These are phyloP conservation scores for Epirrhoe tristata DNA, from an alignment of 2,888 invertebrate genomes.

Conservation along the genomic window DNA sequence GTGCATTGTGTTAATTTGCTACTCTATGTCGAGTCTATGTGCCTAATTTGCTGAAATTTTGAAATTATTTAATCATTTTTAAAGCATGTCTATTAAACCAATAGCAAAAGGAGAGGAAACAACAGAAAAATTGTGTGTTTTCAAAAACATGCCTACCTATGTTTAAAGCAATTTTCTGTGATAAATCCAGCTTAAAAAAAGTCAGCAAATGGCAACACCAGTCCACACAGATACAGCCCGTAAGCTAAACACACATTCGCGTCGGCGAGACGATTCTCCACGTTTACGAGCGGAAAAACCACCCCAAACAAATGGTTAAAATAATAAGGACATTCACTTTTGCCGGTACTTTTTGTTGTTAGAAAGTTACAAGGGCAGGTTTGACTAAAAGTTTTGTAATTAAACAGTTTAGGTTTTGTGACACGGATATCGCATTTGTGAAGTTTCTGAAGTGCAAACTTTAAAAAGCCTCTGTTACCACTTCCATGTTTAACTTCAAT, in stretches of 20 bases:
- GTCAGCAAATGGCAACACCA: conserved; percentile 20
- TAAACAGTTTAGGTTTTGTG: conserved; percentile 17
- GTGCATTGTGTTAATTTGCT: no score
- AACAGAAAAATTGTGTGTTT: no score
- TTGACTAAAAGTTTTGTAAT: conserved; percentile 37
- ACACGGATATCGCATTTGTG: conserved; percentile 1
- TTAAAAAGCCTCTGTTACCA: not conserved
- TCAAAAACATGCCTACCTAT: not conserved
- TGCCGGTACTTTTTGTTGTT: conserved; percentile 57
- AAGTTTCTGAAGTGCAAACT: not conserved
- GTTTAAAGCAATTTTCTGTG: not conserved
- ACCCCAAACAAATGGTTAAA: conserved; percentile 80
- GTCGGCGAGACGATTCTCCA: conserved; percentile 69
- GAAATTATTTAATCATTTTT: no score
- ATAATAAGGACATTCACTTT: conserved; percentile 78
- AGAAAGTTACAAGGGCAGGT: conserved; percentile 57
- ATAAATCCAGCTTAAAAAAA: conserved; percentile 12
- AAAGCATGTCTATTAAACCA: no score
- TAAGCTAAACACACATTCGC: conserved; percentile 62
- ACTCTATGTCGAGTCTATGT: no score
- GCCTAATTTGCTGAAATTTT: not conserved
- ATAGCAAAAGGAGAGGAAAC: no score
- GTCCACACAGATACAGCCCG: conserved; percentile 68
- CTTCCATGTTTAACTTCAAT: not conserved
- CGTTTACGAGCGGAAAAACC: conserved; percentile 76